A percentile compares a stretch with the other conserved stretches of the same genome.
phyloP scores from a whole-genome alignment of 2,113 vertebrate species.

The Tauraco erythrolophus region DNA sequence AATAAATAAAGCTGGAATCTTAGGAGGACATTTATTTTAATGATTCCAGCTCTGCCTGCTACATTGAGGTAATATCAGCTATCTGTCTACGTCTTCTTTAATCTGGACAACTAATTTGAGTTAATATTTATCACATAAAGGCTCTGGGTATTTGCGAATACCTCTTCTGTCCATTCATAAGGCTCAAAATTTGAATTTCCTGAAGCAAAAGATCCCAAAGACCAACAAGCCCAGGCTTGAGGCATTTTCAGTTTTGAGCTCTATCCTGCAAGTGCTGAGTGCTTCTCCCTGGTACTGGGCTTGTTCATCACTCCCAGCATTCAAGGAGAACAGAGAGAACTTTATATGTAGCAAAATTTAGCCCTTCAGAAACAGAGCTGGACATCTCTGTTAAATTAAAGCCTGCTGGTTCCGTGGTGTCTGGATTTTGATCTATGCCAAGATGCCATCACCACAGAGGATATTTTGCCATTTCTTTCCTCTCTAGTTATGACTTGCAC shows the following conservation, averaged over 20 bases:
- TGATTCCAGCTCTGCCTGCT: conserved; percentile 41
- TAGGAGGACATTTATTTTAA: conserved; percentile 67
- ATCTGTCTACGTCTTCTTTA: conserved; percentile 57
- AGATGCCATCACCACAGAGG: no score
- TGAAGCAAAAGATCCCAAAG: background rate
- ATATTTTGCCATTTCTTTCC: no score
- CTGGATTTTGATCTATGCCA: no score
- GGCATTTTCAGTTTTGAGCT: background rate
- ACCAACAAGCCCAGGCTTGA: background rate
- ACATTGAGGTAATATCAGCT: conserved; percentile 37
- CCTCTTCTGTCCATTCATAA: background rate
- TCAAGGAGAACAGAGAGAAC: background rate
- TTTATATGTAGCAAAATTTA: no score
- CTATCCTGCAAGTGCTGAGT: background rate
- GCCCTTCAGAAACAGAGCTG: no score
- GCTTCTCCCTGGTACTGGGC: background rate
- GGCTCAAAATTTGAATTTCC: background rate
- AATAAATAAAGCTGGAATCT: conserved; percentile 65
- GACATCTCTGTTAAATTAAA: no score
- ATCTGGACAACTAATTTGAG: conserved; percentile 56
- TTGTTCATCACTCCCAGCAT: background rate
- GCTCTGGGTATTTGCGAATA: conserved; percentile 17
- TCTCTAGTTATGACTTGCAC: no score
- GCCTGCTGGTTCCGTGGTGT: no score
- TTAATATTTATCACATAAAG: conserved; percentile 57